Percentiles rank a stretch among this genome's conserved stretches.
Conservation (phyloP, 2,888 invertebrate species). For the Rhabditoides inermis region DNA sequence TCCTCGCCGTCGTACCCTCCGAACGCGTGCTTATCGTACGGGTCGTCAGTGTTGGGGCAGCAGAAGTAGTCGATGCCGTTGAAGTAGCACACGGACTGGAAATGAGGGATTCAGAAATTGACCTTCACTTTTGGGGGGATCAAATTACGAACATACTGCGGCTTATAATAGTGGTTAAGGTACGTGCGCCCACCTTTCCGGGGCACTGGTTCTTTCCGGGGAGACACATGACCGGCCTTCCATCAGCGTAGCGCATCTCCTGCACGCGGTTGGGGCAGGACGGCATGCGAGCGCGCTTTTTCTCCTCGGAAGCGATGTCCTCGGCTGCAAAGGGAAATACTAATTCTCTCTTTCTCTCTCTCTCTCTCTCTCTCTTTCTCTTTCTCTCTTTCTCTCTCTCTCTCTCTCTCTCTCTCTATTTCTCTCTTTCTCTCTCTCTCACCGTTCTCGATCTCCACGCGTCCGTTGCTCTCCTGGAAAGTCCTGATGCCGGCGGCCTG, state of each 20-base stretch:
- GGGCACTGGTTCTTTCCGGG: slow-evolving; percentile 47
- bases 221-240: slow-evolving; percentile 47
- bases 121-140: too few species aligned
- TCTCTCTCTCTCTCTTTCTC: background rate
- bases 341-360: background rate
- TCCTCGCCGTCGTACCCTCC: slow-evolving; percentile 49
- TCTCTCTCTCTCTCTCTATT: background rate
- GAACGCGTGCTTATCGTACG: slow-evolving; percentile 47
- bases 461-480: slow-evolving; percentile 8
- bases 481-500: slow-evolving; percentile 5
- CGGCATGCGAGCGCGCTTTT: slow-evolving; percentile 22
- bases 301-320: slow-evolving; percentile 11
- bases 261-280: slow-evolving; percentile 44
- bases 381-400: background rate
- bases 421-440: background rate
- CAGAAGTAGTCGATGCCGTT: slow-evolving; percentile 52
- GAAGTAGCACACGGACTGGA: slow-evolving; percentile 45
- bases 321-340: slow-evolving; percentile 12
- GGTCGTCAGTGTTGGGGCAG: slow-evolving; percentile 49
- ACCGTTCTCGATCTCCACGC: slow-evolving; percentile 10
- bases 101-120: too few species aligned
- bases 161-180: too few species aligned
- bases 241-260: slow-evolving; percentile 28
- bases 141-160: too few species aligned
- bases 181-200: background rate